Conservation (phyloP, 92 coral and sea anemone genomes). For the Phenganax subtilis region DNA sequence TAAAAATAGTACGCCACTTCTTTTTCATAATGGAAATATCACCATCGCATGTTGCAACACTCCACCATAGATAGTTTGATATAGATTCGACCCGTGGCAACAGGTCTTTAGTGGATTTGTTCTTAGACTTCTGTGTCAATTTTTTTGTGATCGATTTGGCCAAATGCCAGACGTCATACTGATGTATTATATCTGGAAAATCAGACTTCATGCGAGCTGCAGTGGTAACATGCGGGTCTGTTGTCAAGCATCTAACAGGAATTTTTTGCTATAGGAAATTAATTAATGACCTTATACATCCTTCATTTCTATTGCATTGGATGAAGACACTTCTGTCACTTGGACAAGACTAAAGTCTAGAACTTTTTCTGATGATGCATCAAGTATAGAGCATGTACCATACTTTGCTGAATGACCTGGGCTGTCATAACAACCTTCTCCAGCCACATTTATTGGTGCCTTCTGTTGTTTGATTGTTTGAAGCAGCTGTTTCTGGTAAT, state of each 20-base stretch:
- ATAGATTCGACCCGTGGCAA: constrained; percentile 50
- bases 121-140: constrained; percentile 9
- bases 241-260: too few relatives aligned
- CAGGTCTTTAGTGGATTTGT: constrained; percentile 46
- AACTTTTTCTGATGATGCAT: neutral
- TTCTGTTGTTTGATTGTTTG: neutral
- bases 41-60: too few relatives aligned
- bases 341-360: constrained; percentile 5
- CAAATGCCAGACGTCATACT: too few relatives aligned
- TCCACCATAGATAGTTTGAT: neutral
- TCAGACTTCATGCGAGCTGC: too few relatives aligned
- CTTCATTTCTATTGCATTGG: constrained; percentile 18
- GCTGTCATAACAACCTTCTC: constrained; percentile 12
- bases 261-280: too few relatives aligned
- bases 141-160: too few relatives aligned
- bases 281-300: neutral
- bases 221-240: too few relatives aligned
- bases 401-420: constrained; percentile 27
- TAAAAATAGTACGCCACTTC: neutral
- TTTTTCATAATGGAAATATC: neutral
- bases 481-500: neutral
- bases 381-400: constrained; percentile 10
- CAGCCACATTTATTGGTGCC: neutral
- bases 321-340: constrained; percentile 14
- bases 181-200: neutral